phyloP scores from a whole-genome alignment of 2,113 vertebrate species.

The Bos javanicus region DNA sequence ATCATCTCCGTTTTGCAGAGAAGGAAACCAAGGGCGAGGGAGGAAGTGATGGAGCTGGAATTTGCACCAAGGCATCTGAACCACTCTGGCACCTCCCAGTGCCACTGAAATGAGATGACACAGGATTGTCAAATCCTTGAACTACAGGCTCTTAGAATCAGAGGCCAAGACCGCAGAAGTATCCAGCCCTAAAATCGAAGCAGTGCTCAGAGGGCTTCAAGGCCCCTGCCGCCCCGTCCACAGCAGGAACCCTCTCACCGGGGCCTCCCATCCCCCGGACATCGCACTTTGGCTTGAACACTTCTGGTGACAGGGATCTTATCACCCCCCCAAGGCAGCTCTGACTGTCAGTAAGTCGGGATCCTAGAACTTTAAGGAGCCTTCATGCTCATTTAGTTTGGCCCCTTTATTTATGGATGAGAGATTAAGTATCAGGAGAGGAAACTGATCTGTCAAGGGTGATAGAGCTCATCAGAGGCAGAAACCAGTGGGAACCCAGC shows the following conservation, averaged over 20 bases:
- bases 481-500: neutral
- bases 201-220: neutral
- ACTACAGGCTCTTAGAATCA: neutral
- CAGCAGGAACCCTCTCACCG: neutral
- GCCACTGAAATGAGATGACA: neutral
- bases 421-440: neutral
- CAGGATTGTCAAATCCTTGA: neutral
- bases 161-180: neutral
- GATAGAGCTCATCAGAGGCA: neutral
- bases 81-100: neutral
- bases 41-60: neutral
- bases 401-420: neutral
- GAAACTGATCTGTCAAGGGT: neutral
- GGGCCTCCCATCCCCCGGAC: fast-evolving
- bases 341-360: neutral
- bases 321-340: neutral
- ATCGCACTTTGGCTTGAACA: neutral
- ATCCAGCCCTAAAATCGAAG: fast-evolving
- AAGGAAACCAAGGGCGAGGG: neutral
- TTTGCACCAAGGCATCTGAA: neutral
- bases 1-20: neutral
- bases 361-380: neutral
- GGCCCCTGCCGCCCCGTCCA: neutral
- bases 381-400: no score
- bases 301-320: neutral